Evolutionary conservation across 2,113 vertebrate species (phyloP).

Genomic region (Micronisus gabar): DNA sequence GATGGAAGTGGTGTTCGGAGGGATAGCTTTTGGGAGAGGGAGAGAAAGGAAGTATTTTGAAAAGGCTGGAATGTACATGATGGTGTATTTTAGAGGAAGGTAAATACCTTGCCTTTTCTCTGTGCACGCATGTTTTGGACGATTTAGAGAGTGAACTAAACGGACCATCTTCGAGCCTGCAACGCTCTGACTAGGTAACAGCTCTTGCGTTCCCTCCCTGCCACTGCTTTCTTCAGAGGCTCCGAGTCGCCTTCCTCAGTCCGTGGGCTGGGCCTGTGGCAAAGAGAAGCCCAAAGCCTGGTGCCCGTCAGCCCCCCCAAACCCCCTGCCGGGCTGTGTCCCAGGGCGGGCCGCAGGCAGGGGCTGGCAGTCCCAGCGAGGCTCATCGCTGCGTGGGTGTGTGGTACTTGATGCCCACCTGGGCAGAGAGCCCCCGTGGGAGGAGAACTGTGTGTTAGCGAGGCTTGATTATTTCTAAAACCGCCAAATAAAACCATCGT

Average conservation of each 20-base stretch:
- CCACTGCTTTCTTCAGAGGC: background rate
- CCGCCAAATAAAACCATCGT: background rate
- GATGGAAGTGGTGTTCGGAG: no score
- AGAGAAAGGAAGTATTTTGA: no score
- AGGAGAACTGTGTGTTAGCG: background rate
- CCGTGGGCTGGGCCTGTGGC: background rate
- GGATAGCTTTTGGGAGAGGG: background rate
- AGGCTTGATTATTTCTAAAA: no score
- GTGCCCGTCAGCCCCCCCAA: no score
- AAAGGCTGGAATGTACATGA: background rate
- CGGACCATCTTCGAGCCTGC: rapidly evolving
- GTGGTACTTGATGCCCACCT: background rate
- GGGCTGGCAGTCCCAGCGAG: no score
- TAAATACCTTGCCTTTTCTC: background rate
- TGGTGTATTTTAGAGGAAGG: background rate
- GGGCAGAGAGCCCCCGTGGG: background rate
- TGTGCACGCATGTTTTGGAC: no score
- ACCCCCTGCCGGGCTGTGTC: no score
- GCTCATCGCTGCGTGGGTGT: no score
- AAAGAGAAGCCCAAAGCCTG: background rate
- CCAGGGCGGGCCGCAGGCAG: no score
- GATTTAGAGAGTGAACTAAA: background rate
- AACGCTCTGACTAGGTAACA: rapidly evolving
- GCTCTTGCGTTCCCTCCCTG: background rate
- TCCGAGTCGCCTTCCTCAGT: no score